Evolutionary conservation across 30 jellyfish, hydroid and myxozoan species (phyloP), one percentile per base, ranked within the genome.

Genomic region (Aurelia sp.): DNA sequence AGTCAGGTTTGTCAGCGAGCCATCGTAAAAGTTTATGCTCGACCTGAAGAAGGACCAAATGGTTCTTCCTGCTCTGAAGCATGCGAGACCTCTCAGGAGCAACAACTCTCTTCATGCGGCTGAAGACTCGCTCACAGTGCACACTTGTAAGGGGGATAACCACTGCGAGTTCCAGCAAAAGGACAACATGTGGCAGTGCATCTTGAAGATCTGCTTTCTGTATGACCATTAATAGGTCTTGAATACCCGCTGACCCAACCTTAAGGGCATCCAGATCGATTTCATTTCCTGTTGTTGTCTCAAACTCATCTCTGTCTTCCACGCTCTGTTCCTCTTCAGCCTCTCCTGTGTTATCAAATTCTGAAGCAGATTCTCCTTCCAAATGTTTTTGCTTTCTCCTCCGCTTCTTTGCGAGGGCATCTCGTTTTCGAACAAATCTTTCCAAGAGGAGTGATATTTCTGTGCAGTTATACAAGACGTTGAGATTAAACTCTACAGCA

Each of bases 71-170:
- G 35, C 66, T 60, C 53, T 81, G 76, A 35, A 60, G 91, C 91
- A 67, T 81, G 68, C 67, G 68, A 16, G 85, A 81, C 38, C 83
- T 81, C 27, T 48, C 21, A 50, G 91, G 47, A 20, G 84, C 68
- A 38, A 67, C 59, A 48, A 81, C 85, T n/a, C 84, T 73, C 76
- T 81, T 66, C 91, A 81, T 67, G 20, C 75, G 31, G 70, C 84
- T 67, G 85, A 81, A 81, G 24, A 81, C 91, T 24, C 85, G 19
- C 91, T 81, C 41, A 52, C 90, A 80, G 76, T 63, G 90, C 47
- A 80, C 84, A 66, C 91, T 81, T 55, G 80, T 68, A 27, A 68
- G 61, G 24, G 80, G 80, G 9, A 68, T 68, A 5, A 57, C 72
- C 4, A 70, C 81, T 70, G 81, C 81, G 19, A 74, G 85, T 31